Evolutionary conservation across 92 coral and sea anemone genomes (phyloP), one percentile per base, ranked within the genome.

Genomic region (Palythoa grandis): DNA sequence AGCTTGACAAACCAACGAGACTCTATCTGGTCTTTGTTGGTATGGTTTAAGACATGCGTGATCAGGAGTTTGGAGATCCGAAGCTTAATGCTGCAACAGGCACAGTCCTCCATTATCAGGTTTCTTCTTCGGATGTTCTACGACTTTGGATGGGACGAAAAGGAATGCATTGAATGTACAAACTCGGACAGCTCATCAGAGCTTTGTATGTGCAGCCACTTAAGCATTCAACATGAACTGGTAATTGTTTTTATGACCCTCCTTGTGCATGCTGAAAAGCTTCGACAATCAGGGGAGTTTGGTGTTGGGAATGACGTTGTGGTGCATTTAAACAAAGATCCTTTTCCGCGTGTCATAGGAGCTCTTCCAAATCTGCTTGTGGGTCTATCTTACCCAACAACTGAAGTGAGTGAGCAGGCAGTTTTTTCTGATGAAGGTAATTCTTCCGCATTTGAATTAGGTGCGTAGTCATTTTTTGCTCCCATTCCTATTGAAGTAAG

Each of bases 51-150:
- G 74, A 65, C 60, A 5, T 67, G 85, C 48, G 3, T 48, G 16
- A 47, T 66, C 47, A 70, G 19, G 60, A 80, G 85, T 70, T 43
- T 48, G n/a, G 73, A 80, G 23, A 50, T 80, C 7, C 85, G 60
- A 58, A 67, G 24, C 12, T 47, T 63, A 6, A 22, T 67, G 61
- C 52, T 80, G 39, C 37, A 80, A 48, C 74, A 77, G 70, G 7
- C 68, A 35, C 68, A 67, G 63, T 65, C 74, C n/a, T 15, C 74
- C 47, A 48, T 57, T 66, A 56, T 66, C 85, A 48, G 74, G 23
- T 70, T 66, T 11, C 75, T 80, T 14, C 70, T 80, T 80, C 85
- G 60, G 61, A 50, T 80, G 60, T 65, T 65, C 58, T 80, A 43
- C 72, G 1, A 22, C 24, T 25, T 7, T 23, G 67, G 19, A 5